Base-by-base conservation (phyloP, 2,888 invertebrate species). In the Nomada lathburiana region DNA sequence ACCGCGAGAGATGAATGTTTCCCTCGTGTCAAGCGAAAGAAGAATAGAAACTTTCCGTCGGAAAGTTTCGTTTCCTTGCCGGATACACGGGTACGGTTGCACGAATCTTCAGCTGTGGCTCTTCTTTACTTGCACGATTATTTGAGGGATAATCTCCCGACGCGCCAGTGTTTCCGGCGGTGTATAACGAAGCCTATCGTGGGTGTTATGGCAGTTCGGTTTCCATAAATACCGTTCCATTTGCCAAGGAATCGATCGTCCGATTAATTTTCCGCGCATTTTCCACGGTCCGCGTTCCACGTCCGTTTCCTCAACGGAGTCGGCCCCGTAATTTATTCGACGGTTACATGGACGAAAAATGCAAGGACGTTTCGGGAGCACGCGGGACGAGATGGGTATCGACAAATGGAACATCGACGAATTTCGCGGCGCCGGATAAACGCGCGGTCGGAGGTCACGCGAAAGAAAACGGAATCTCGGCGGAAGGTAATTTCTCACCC, bases 401-500 rank as follows among this genome's bases (percentile, higher is more conserved):
- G 47, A 63, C 42, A 13, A 16, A 42, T 44, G n/a, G 26, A 16
- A 4, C 42, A 18, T 16, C n/a, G 2, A 29, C 11, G 13, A 20
- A 70, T 44, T 18, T 62, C 53, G 26, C 47, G 44, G 20, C 44
- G 47, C 23, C 23, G 18, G 23, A 57, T 26, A 42, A 44, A 68
- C 9, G 20, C 29, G 26, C 2, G 13, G 29, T 29, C 55, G 73
- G 47, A 23, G 36, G 0, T 3, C 7, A 9, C 5, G 3, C 29
- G 63, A 36, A n/a, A 42, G 44, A n/a, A 52, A 36, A 20, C 11
- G n/a, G 2, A 18, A 29, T 29, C 53, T 23, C 57, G 55, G 20
- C 3, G 52, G 18, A 42, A 13, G 63, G n/a, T 18, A 42, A 73
- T 64, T 73, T 76, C 23, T 26, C 44, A 10, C 16, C 16, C 36